phyloP scores from a whole-genome alignment of 2,888 invertebrate species.

The Standfussiana lucernea region DNA sequence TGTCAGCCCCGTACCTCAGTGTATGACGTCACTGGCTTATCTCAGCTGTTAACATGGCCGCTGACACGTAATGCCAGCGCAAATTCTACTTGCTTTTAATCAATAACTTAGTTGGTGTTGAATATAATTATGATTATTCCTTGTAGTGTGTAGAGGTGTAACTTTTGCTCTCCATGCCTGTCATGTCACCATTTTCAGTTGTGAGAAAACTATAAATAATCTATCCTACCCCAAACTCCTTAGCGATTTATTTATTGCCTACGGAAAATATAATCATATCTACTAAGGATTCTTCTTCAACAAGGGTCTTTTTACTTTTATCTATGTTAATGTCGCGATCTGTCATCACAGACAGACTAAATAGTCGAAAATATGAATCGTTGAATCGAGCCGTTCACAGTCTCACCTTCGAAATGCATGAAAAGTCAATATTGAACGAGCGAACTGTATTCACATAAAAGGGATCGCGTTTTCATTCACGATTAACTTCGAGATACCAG shows the following conservation, averaged over 20 bases:
- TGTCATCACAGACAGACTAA: neutral
- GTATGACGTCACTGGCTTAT: slow-evolving; percentile 58
- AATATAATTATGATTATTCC: slow-evolving; percentile 12
- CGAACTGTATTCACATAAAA: slow-evolving; percentile 43
- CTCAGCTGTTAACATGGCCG: slow-evolving; percentile 50
- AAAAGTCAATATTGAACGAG: slow-evolving; percentile 29
- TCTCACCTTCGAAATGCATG: slow-evolving; percentile 10
- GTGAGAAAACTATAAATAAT: neutral
- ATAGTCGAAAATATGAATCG: neutral
- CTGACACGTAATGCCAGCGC: slow-evolving; percentile 44
- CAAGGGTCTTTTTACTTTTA: neutral
- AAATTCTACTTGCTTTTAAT: slow-evolving; percentile 59
- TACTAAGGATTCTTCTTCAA: neutral
- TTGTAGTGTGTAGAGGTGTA: neutral
- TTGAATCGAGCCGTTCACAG: neutral
- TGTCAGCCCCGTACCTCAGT: slow-evolving; percentile 36
- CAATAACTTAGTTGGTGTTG: slow-evolving; percentile 36
- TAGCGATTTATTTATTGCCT: neutral
- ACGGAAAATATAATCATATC: neutral
- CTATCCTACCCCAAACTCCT: neutral
- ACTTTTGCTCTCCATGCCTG: neutral
- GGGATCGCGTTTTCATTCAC: slow-evolving; percentile 42
- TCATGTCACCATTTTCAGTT: neutral
- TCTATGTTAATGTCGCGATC: neutral
- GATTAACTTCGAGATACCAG: slow-evolving; percentile 54